phyloP scores from a whole-genome alignment of 1,140 invertebrate genomes.

The Neodiprion pinetum region DNA sequence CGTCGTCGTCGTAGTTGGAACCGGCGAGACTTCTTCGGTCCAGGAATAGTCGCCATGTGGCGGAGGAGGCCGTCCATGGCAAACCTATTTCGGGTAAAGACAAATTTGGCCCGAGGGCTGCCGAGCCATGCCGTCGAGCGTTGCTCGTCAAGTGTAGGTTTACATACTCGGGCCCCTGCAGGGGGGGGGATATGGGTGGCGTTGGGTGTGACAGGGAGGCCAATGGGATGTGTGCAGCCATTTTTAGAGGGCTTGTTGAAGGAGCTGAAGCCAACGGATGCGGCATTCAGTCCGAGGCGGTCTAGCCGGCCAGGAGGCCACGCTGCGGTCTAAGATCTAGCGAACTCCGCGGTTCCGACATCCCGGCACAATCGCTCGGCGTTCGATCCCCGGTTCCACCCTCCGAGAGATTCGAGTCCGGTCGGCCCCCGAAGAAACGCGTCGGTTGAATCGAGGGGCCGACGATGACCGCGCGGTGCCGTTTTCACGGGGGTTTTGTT shows the following conservation, averaged over 20 bases:
- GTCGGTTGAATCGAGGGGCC: too few relatives aligned
- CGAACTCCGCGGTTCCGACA: too few relatives aligned
- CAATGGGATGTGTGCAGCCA: slow-evolving; percentile 60
- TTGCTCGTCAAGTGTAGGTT: slow-evolving; percentile 58
- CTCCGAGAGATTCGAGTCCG: background rate
- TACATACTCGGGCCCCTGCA: slow-evolving; percentile 44
- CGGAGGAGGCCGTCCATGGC: slow-evolving; percentile 63
- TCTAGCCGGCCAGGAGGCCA: slow-evolving; percentile 47
- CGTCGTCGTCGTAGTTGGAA: too few relatives aligned
- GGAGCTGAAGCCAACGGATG: slow-evolving; percentile 47
- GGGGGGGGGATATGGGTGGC: slow-evolving; percentile 37
- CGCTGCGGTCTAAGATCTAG: background rate
- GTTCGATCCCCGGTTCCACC: slow-evolving; percentile 40
- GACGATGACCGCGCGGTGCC: too few relatives aligned
- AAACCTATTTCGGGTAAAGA: slow-evolving; percentile 81
- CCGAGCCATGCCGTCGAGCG: slow-evolving; percentile 47
- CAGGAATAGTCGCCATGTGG: slow-evolving; percentile 56
- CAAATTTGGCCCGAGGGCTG: slow-evolving; percentile 74
- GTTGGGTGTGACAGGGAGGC: slow-evolving; percentile 52
- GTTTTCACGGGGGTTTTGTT: too few relatives aligned
- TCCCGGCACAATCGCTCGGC: slow-evolving; percentile 29
- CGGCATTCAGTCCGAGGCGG: slow-evolving; percentile 62
- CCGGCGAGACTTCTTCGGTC: slow-evolving; percentile 12
- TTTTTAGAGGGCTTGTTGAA: slow-evolving; percentile 60
- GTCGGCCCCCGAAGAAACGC: too few relatives aligned